phyloP scores from a whole-genome alignment of 1,140 invertebrate species.

The Camponotus pennsylvanicus region DNA sequence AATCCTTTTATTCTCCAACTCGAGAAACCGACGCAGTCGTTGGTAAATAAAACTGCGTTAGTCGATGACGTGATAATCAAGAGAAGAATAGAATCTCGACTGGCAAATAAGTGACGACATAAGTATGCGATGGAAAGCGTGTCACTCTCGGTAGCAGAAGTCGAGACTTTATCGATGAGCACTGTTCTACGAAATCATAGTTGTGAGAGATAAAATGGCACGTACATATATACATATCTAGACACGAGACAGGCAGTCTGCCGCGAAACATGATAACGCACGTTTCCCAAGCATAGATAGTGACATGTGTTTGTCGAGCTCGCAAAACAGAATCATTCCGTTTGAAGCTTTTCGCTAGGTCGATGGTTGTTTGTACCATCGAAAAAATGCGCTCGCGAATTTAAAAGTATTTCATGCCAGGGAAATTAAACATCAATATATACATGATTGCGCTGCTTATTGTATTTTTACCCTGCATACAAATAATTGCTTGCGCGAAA shows the following conservation, averaged over 20 bases:
- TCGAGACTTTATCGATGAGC: conserved; percentile 44
- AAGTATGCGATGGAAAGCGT: neutral
- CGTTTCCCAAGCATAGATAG: conserved; percentile 40
- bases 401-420: neutral
- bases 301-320: conserved; percentile 43
- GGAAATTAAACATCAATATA: neutral
- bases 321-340: conserved; percentile 2
- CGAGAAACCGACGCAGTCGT: neutral
- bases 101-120: conserved; percentile 4
- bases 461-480: neutral
- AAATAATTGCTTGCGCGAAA: neutral
- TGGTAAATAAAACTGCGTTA: conserved; percentile 1
- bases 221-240: neutral
- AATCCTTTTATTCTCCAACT: neutral
- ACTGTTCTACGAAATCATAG: conserved; percentile 56
- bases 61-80: neutral
- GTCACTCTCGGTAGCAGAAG: conserved; percentile 23
- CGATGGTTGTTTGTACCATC: conserved; percentile 16
- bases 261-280: conserved; percentile 49
- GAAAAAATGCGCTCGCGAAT: neutral
- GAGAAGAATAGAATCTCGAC: neutral
- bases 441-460: neutral
- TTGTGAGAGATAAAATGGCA: conserved; percentile 46
- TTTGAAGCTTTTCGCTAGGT: conserved; percentile 12
- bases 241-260: conserved; percentile 67